Evolutionary conservation across 2,888 invertebrate species (phyloP).

Genomic region (Chrysolina americana): DNA sequence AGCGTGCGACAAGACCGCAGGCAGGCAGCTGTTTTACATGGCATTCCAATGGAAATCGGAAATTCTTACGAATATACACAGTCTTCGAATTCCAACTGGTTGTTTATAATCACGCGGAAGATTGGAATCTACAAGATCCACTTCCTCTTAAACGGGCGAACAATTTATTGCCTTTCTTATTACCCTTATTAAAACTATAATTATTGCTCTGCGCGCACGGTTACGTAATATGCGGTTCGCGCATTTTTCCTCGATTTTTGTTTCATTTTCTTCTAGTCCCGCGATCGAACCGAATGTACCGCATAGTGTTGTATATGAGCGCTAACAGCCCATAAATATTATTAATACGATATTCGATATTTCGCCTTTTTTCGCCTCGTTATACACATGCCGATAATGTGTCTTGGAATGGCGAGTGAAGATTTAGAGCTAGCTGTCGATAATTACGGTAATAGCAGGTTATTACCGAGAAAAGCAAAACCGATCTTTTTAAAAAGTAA

Average conservation of each 20-base stretch:
- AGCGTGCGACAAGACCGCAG: constrained; percentile 9
- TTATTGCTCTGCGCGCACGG: constrained; percentile 15
- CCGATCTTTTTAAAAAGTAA: neutral
- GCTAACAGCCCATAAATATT: constrained; percentile 13
- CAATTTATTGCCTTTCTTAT: constrained; percentile 21
- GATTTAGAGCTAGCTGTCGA: constrained; percentile 3
- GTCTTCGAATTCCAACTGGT: constrained; percentile 21
- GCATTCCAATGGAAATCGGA: constrained; percentile 21
- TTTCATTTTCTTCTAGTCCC: constrained; percentile 9
- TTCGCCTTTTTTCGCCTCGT: constrained; percentile 14
- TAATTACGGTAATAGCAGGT: constrained; percentile 1
- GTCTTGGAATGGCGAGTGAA: constrained; percentile 11
- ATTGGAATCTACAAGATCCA: constrained; percentile 20
- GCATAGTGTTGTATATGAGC: neutral
- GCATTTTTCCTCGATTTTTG: constrained; percentile 5
- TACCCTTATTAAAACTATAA: constrained; percentile 22
- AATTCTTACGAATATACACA: constrained; percentile 1
- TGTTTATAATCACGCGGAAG: constrained; percentile 21
- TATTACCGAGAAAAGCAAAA: neutral
- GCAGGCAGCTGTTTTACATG: constrained; percentile 20
- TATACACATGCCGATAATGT: constrained; percentile 7
- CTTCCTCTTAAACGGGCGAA: constrained; percentile 13
- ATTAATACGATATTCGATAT: constrained; percentile 19
- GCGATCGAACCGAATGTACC: constrained; percentile 5
- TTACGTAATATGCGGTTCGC: constrained; percentile 20